These are phyloP conservation scores for Tympanoctomys barrerae DNA, from an alignment of 2,797 vertebrate genomes.

Conservation along the genomic window DNA sequence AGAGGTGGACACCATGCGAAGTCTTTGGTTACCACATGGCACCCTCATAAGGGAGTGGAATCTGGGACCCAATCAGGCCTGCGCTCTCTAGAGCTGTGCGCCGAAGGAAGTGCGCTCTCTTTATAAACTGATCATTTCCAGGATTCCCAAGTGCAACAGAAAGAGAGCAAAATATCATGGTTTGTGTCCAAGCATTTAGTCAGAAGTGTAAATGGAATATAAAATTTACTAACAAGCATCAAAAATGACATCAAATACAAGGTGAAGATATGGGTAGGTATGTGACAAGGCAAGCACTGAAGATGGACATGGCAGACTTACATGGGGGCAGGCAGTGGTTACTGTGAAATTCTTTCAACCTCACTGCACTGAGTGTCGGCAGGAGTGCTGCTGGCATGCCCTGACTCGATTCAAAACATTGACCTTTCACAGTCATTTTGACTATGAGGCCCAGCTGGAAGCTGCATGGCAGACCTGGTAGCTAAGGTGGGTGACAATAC, in stretches of 20 bases:
- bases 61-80: background rate
- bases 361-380: background rate
- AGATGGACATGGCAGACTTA: background rate
- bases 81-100: background rate
- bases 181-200: background rate
- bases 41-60: background rate
- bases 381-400: background rate
- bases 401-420: background rate
- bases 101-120: background rate
- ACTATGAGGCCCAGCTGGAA: background rate
- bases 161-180: background rate
- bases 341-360: constrained; percentile 14
- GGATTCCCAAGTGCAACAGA: background rate
- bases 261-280: background rate
- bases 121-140: background rate
- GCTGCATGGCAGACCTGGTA: background rate
- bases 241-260: background rate
- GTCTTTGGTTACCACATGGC: background rate
- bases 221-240: constrained; percentile 27
- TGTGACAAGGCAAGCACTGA: background rate
- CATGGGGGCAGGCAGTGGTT: background rate
- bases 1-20: background rate
- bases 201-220: background rate
- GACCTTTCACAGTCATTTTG: background rate
- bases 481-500: background rate